A percentile compares a stretch with the other conserved stretches of the same genome.
phyloP scores from a whole-genome alignment of 2,797 vertebrate species.

The Leucoraja ocellata region DNA sequence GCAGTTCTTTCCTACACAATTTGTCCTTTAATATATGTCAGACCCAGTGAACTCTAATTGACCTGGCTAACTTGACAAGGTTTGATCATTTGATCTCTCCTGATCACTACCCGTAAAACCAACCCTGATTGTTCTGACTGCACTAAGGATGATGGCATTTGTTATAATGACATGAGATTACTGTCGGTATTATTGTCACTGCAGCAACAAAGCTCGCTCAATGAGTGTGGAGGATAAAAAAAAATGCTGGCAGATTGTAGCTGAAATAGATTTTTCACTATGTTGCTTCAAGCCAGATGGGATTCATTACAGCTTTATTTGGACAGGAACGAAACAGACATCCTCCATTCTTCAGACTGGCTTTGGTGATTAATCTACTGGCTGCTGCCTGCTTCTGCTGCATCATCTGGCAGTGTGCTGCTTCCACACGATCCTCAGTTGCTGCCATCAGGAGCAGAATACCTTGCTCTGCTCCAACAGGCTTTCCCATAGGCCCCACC shows the following conservation, averaged over 20 bases:
- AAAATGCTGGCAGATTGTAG: conserved; percentile 26
- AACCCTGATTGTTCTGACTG: neutral
- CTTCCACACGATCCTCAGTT: neutral
- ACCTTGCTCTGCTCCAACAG: neutral
- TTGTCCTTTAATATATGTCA: neutral
- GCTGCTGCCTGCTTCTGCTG: conserved; percentile 10
- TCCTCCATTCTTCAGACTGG: conserved; percentile 33
- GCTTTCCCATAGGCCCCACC: neutral
- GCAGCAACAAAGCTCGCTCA: conserved; percentile 29
- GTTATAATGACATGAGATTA: neutral
- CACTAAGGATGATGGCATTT: neutral
- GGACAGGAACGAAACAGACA: conserved; percentile 36
- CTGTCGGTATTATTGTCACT: neutral
- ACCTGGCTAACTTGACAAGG: neutral
- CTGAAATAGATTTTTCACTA: conserved; percentile 36
- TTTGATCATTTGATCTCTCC: neutral
- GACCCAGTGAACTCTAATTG: neutral
- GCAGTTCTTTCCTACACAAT: no score
- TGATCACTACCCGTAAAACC: neutral
- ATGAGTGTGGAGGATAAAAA: neutral
- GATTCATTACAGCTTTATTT: conserved; percentile 39
- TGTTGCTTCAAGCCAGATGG: conserved; percentile 36
- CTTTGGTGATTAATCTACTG: conserved; percentile 38
- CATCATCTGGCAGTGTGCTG: neutral
- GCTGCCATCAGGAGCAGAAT: neutral